Evolutionary conservation across 2,113 vertebrate species (phyloP).

Genomic region (Sinocyclocheilus anophthalmus): DNA sequence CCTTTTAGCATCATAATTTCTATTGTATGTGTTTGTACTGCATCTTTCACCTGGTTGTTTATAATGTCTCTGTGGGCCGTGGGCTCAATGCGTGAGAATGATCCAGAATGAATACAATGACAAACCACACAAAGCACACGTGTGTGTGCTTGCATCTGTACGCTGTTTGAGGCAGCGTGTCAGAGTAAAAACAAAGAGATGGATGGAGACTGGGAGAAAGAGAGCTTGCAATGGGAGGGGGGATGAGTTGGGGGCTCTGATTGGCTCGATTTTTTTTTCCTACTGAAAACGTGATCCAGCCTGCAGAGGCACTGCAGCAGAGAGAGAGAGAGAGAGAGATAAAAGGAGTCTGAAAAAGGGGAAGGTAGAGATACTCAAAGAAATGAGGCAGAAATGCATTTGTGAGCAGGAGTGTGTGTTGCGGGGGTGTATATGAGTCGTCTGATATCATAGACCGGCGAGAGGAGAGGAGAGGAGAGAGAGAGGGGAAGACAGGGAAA

Average conservation of each 20-base stretch:
- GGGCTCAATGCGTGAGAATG: background rate
- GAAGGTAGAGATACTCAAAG: constrained; percentile 58
- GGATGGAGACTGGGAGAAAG: constrained; percentile 44
- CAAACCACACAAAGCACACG: background rate
- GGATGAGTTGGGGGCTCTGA: constrained; percentile 57
- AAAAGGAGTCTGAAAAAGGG: constrained; percentile 29
- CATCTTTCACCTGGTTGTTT: constrained; percentile 8
- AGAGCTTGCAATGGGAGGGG: constrained; percentile 18
- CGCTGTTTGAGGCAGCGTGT: constrained; percentile 21
- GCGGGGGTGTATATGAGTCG: constrained; percentile 36
- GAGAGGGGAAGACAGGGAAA: background rate
- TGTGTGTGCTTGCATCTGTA: constrained; percentile 46
- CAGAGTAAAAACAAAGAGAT: constrained; percentile 36
- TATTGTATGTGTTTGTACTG: background rate
- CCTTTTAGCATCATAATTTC: background rate
- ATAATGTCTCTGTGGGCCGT: background rate
- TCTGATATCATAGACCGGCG: background rate
- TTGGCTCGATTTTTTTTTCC: constrained; percentile 73
- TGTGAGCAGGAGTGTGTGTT: constrained; percentile 48
- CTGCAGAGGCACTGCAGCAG: constrained; percentile 81
- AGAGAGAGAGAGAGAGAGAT: constrained; percentile 65
- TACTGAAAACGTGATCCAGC: constrained; percentile 72
- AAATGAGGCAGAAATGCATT: constrained; percentile 39
- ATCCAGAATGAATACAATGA: constrained; percentile 13
- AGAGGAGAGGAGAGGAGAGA: background rate